These are phyloP conservation scores for Phrynocephalus guinanensis DNA, from an alignment of 2,797 vertebrate species.

Conservation along the genomic window DNA sequence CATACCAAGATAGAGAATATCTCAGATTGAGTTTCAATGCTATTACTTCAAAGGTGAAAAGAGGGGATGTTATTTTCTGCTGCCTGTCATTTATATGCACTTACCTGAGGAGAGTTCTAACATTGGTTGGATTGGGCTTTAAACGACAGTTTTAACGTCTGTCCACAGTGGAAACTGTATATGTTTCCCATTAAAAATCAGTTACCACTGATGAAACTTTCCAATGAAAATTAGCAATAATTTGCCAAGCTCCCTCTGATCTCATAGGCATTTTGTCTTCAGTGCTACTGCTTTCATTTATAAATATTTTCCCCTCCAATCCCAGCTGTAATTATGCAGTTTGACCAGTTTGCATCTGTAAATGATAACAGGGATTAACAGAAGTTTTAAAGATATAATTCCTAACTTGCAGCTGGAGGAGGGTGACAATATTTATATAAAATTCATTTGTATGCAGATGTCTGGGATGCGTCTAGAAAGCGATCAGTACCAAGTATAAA, in stretches of 20 bases:
- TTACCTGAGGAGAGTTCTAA: not conserved
- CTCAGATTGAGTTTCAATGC: too few species aligned
- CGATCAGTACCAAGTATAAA: conserved; percentile 60
- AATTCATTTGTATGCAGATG: conserved; percentile 65
- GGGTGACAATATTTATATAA: conserved; percentile 65
- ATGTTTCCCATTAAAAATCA: not conserved
- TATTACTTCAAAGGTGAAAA: not conserved
- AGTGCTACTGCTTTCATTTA: conserved; percentile 48
- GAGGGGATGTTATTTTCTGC: not conserved
- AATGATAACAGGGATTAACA: conserved; percentile 68
- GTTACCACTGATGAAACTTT: conserved; percentile 28
- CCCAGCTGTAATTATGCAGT: conserved; percentile 52
- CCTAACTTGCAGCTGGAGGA: conserved; percentile 63
- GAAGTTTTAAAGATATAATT: conserved; percentile 53
- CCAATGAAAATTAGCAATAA: conserved; percentile 65
- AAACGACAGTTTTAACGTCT: not conserved
- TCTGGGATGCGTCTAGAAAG: conserved; percentile 56
- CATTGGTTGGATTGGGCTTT: not conserved
- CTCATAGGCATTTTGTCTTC: not conserved
- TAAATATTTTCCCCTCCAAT: conserved; percentile 52
- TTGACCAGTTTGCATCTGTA: conserved; percentile 66
- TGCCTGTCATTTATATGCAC: not conserved
- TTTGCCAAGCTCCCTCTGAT: conserved; percentile 57
- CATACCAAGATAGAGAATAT: too few species aligned
- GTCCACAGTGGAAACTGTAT: not conserved